Conservation (phyloP, 1,140 invertebrate genomes). For the Arion vulgaris region DNA sequence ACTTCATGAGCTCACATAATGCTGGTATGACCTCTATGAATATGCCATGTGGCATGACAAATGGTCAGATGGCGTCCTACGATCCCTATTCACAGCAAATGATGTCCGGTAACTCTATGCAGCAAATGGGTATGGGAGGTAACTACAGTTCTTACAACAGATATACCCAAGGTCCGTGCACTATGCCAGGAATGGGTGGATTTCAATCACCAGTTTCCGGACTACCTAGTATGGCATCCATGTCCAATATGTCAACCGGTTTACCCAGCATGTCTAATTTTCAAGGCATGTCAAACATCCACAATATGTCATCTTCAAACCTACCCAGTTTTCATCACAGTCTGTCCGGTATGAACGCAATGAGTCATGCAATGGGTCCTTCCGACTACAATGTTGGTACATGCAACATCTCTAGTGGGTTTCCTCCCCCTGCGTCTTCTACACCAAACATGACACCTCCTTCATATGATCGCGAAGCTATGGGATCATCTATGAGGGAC, state of each 20-base stretch:
- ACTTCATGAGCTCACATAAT: constrained; percentile 62
- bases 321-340: constrained; percentile 10
- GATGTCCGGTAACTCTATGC: constrained; percentile 49
- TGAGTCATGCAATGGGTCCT: not conserved
- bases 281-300: constrained; percentile 39
- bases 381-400: constrained; percentile 13
- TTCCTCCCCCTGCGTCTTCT: constrained; percentile 5
- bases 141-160: constrained; percentile 40
- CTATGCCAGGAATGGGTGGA: constrained; percentile 3
- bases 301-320: constrained; percentile 17
- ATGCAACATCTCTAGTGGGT: not conserved
- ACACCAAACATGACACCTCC: constrained; percentile 28
- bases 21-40: constrained; percentile 57
- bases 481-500: constrained; percentile 21
- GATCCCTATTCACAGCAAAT: constrained; percentile 51
- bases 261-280: constrained; percentile 42
- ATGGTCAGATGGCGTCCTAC: constrained; percentile 48
- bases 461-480: constrained; percentile 21
- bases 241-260: constrained; percentile 40
- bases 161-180: constrained; percentile 19
- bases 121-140: constrained; percentile 40
- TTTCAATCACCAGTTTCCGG: constrained; percentile 30
- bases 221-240: constrained; percentile 19
- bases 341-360: constrained; percentile 1
- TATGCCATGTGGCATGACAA: constrained; percentile 53